Conservation (phyloP, 2,888 invertebrate genomes). For the Acanthacorydalis orientalis region DNA sequence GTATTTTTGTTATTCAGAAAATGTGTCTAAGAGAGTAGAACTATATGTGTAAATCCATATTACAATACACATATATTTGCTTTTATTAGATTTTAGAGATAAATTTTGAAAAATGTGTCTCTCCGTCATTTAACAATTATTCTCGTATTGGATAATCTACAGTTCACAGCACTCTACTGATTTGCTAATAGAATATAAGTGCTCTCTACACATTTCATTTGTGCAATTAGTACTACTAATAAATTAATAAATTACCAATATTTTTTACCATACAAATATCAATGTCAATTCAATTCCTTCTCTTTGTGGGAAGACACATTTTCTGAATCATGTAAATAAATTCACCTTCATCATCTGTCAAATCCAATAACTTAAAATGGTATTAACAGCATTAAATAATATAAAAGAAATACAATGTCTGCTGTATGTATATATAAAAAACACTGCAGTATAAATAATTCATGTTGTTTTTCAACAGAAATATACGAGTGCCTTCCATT, state of each 20-base stretch:
- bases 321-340: conserved; percentile 40
- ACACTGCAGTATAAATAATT: conserved; percentile 14
- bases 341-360: too few relatives aligned
- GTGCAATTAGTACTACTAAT: conserved; percentile 4
- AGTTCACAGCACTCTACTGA: conserved; percentile 1
- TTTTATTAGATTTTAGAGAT: too few relatives aligned
- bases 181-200: conserved; percentile 2
- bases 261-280: background rate
- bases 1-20: conserved; percentile 36
- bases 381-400: conserved; percentile 3
- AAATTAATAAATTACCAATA: conserved; percentile 2
- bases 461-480: conserved; percentile 11
- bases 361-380: too few relatives aligned
- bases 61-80: background rate
- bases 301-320: conserved; percentile 69
- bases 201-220: conserved; percentile 4
- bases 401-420: conserved; percentile 5
- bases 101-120: conserved; percentile 1
- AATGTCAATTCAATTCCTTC: conserved; percentile 18
- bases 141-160: background rate
- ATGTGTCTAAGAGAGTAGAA: conserved; percentile 39
- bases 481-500: background rate
- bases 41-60: conserved; percentile 10
- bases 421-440: conserved; percentile 15
- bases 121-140: conserved; percentile 6